Conservation (phyloP, 2,797 vertebrate species). For the Paratrypauchen microcephalus region DNA sequence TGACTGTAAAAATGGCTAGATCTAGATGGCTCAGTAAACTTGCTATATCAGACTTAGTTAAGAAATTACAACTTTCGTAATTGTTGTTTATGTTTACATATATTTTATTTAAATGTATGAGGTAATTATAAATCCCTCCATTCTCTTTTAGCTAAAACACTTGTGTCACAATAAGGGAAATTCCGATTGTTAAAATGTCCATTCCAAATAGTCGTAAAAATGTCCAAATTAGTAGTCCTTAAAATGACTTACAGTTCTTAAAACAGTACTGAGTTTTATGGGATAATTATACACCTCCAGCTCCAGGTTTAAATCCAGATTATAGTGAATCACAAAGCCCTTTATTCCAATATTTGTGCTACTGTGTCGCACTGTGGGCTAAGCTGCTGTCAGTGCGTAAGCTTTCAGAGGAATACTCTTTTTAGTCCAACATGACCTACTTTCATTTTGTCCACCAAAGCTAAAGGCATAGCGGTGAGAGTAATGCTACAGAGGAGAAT, state of each 20-base stretch:
- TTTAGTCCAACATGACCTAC: conserved; percentile 56
- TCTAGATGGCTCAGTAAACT: no score
- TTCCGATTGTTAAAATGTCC: not conserved
- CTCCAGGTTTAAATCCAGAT: conserved; percentile 62
- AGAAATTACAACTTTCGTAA: no score
- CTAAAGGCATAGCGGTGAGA: conserved; percentile 38
- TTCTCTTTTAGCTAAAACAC: no score
- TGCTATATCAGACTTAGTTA: no score
- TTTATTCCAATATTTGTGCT: conserved; percentile 39
- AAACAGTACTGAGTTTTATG: not conserved
- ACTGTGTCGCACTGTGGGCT: conserved; percentile 33
- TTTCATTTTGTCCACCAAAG: conserved; percentile 49
- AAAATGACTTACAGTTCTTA: not conserved
- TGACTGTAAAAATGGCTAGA: no score
- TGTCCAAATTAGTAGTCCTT: no score
- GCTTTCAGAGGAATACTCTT: conserved; percentile 34
- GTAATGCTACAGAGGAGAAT: conserved; percentile 46
- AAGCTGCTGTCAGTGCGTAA: conserved; percentile 38
- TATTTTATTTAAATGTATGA: no score
- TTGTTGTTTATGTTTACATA: no score
- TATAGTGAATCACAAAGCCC: conserved; percentile 42
- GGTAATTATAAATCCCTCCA: no score
- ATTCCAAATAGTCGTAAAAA: not conserved
- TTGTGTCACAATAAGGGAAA: no score
- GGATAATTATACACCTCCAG: conserved; percentile 48